These are phyloP conservation scores for Drosophila pachea DNA, from an alignment of 1,140 invertebrate genomes.

Conservation along the genomic window DNA sequence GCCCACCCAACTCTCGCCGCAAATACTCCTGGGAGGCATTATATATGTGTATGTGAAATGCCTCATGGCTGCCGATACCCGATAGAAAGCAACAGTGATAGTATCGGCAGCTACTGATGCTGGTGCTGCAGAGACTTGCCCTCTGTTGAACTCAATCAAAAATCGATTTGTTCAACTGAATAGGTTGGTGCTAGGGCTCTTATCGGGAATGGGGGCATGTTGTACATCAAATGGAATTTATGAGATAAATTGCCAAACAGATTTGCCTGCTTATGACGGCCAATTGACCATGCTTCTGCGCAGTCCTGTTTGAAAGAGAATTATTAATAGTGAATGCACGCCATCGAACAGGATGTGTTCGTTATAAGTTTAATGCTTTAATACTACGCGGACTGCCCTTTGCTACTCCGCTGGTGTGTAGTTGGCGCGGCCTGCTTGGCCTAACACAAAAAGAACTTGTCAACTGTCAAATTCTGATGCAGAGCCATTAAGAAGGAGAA, in stretches of 20 bases:
- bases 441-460: constrained; percentile 68
- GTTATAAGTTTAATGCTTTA: constrained; percentile 55
- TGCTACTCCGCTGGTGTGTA: background rate
- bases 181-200: constrained; percentile 20
- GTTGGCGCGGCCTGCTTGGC: constrained; percentile 15
- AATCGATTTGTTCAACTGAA: constrained; percentile 72
- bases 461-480: constrained; percentile 73
- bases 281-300: constrained; percentile 22
- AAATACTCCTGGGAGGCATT: constrained; percentile 67
- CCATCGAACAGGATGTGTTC: constrained; percentile 19
- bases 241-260: constrained; percentile 68
- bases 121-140: constrained; percentile 17
- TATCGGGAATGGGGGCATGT: constrained; percentile 1
- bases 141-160: constrained; percentile 78
- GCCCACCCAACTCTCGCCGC: constrained; percentile 12
- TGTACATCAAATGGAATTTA: constrained; percentile 74
- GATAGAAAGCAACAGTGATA: constrained; percentile 43
- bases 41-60: constrained; percentile 45
- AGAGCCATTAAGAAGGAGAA: constrained; percentile 71
- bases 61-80: constrained; percentile 10
- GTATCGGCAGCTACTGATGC: constrained; percentile 28
- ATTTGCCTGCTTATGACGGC: constrained; percentile 45
- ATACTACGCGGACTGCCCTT: constrained; percentile 15
- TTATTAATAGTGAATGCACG: constrained; percentile 58
- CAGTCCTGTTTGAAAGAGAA: constrained; percentile 59